A percentile compares a stretch with the other conserved stretches of the same genome.
Evolutionary conservation across 2,888 invertebrate genomes (phyloP).

Genomic region (Teleogryllus oceanicus): DNA sequence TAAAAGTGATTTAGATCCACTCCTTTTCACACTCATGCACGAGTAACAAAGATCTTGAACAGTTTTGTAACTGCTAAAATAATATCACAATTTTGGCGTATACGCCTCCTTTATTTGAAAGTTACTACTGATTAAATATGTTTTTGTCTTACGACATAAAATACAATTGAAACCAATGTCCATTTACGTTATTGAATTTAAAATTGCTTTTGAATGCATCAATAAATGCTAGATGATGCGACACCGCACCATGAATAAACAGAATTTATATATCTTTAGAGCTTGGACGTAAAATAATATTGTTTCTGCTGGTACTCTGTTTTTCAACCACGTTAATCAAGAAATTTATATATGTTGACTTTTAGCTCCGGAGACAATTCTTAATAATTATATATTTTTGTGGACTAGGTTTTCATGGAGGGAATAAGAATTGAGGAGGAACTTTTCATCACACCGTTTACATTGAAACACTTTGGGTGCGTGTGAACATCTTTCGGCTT

Average conservation of each 20-base stretch:
- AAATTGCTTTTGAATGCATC: no score
- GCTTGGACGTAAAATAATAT: no score
- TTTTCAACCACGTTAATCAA: no score
- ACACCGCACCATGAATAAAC: no score
- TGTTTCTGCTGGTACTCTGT: no score
- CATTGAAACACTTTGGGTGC: not conserved
- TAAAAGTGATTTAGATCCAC: not conserved
- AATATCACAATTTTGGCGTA: not conserved
- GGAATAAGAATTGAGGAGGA: not conserved
- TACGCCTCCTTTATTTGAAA: not conserved
- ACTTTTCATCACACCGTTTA: not conserved
- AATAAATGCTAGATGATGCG: no score
- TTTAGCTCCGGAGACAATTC: no score
- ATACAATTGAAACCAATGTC: no score
- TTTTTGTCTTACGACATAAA: no score
- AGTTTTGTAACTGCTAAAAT: not conserved
- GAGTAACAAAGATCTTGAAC: not conserved
- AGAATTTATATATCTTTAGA: no score
- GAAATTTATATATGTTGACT: no score
- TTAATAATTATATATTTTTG: not conserved
- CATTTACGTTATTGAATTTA: no score
- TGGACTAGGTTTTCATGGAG: not conserved
- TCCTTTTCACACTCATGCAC: not conserved
- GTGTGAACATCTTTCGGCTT: constrained; percentile 10
- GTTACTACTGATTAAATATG: not conserved